Evolutionary conservation across 2,797 vertebrate species (phyloP).

Genomic region (Malurus splendens): DNA sequence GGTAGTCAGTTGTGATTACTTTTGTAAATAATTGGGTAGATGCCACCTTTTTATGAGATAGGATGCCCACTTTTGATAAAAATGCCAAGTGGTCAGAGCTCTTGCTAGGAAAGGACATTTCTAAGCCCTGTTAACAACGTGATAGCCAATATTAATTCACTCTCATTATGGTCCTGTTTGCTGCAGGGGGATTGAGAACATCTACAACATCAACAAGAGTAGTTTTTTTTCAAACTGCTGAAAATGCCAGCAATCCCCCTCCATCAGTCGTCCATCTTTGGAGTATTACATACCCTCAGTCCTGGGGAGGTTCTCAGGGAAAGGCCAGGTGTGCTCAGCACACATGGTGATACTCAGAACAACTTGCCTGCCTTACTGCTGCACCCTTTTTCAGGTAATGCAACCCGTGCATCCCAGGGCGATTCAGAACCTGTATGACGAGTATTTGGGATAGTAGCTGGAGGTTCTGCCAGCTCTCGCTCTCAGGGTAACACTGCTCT

Average conservation of each 20-base stretch:
- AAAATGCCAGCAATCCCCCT: neutral
- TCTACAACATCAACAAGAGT: neutral
- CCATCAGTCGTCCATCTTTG: fast-evolving
- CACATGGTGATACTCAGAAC: neutral
- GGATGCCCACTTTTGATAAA: neutral
- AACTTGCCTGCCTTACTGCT: neutral
- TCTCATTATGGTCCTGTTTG: neutral
- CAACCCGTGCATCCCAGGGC: slow-evolving; percentile 1
- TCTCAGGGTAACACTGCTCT: neutral
- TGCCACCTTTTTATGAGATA: neutral
- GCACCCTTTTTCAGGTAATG: slow-evolving; percentile 17
- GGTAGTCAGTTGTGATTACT: neutral
- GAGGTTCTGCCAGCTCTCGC: neutral
- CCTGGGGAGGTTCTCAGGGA: neutral
- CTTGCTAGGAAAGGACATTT: neutral
- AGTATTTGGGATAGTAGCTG: neutral
- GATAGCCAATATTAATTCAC: neutral
- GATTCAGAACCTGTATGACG: slow-evolving; percentile 29
- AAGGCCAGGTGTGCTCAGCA: neutral
- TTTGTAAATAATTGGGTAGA: neutral
- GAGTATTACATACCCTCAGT: fast-evolving
- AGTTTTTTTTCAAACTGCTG: neutral
- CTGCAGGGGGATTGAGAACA: neutral
- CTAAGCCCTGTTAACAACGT: neutral
- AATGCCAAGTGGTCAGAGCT: neutral